phyloP scores from a whole-genome alignment of 2,113 vertebrate species.

The Ageneiosus marmoratus region DNA sequence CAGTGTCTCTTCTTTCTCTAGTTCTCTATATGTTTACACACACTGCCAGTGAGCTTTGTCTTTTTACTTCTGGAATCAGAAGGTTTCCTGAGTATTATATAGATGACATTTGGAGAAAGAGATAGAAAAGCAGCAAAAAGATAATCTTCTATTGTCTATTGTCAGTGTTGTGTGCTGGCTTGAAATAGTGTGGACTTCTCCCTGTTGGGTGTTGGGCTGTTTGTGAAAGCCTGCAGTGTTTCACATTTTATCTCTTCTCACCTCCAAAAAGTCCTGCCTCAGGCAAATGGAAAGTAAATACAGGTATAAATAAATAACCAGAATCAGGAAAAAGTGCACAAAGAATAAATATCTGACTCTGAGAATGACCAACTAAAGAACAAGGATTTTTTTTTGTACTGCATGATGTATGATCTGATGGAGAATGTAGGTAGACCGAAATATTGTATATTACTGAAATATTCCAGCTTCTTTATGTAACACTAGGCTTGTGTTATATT shows the following conservation, averaged over 20 bases:
- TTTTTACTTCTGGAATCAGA: not conserved
- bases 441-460: not conserved
- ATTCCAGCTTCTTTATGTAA: not conserved
- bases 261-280: conserved; percentile 19
- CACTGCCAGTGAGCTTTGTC: not conserved
- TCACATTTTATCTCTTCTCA: not conserved
- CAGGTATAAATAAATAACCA: conserved; percentile 23
- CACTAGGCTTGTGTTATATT: not conserved
- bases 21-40: not conserved
- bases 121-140: not conserved
- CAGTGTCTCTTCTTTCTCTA: conserved; percentile 14
- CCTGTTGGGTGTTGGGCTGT: not conserved
- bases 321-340: not conserved
- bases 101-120: not conserved
- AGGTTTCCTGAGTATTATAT: not conserved
- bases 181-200: conserved; percentile 1
- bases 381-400: not conserved
- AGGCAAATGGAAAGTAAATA: conserved; percentile 25
- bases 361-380: not conserved
- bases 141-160: conserved; percentile 21
- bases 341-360: not conserved
- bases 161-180: not conserved
- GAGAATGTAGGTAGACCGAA: conserved; percentile 2
- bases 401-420: not conserved
- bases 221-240: not conserved